Percentiles rank a stretch among this genome's conserved stretches.
Evolutionary conservation across 2,888 invertebrate genomes (phyloP).

Genomic region (Ophioninae sp.): DNA sequence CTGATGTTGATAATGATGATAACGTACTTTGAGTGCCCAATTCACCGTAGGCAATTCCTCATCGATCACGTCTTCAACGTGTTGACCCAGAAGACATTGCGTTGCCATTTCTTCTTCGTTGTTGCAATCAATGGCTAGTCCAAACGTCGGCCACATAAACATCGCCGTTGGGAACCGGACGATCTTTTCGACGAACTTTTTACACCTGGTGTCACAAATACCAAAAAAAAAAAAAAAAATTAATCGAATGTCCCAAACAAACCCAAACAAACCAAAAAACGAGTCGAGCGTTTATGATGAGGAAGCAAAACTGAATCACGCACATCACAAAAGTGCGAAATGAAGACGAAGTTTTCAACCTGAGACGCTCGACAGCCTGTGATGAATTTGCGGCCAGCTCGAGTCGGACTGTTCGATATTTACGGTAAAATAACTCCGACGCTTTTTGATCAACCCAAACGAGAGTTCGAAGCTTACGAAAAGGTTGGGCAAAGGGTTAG

Average conservation of each 20-base stretch:
- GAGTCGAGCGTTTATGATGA: slow-evolving; percentile 77
- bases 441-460: slow-evolving; percentile 28
- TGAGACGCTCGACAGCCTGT: slow-evolving; percentile 76
- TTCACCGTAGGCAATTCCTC: slow-evolving; percentile 74
- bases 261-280: too few relatives aligned
- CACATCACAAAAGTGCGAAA: slow-evolving; percentile 57
- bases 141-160: slow-evolving; percentile 76
- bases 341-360: slow-evolving; percentile 80
- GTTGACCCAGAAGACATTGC: slow-evolving; percentile 74
- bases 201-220: slow-evolving; percentile 70
- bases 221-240: background rate
- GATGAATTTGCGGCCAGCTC: slow-evolving; percentile 77
- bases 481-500: slow-evolving; percentile 22
- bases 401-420: slow-evolving; percentile 68
- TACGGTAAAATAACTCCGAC: slow-evolving; percentile 32
- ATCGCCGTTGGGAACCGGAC: slow-evolving; percentile 75
- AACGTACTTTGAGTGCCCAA: slow-evolving; percentile 75
- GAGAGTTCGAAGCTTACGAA: slow-evolving; percentile 5
- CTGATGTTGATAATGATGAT: too few relatives aligned
- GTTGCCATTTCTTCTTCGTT: slow-evolving; percentile 71
- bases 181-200: slow-evolving; percentile 74
- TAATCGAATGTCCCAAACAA: slow-evolving; percentile 2
- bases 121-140: slow-evolving; percentile 71
- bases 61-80: slow-evolving; percentile 74
- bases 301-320: slow-evolving; percentile 66